phyloP scores from a whole-genome alignment of 2,113 vertebrate genomes.

The Coptodon rendalli region DNA sequence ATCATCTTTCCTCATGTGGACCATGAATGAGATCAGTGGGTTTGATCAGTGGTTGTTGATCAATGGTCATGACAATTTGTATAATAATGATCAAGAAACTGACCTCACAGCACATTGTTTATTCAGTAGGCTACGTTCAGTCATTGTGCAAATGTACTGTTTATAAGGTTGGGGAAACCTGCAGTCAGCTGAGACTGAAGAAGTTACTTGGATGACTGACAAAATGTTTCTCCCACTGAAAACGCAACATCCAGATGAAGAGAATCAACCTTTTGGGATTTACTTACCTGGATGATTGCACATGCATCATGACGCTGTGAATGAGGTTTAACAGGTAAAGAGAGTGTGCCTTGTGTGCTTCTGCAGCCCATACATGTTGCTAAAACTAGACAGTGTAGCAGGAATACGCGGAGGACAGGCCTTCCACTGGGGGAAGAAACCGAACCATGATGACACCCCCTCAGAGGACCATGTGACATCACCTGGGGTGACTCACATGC shows the following conservation, averaged over 20 bases:
- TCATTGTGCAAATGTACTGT: neutral
- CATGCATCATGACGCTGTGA: neutral
- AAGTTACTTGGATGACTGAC: neutral
- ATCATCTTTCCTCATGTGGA: neutral
- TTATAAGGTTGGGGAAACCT: neutral
- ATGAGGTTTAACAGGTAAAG: neutral
- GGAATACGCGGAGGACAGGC: neutral
- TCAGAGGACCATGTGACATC: neutral
- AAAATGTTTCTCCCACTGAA: neutral
- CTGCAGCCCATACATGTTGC: neutral
- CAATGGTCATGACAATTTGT: neutral
- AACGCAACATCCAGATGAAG: neutral
- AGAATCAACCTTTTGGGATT: neutral
- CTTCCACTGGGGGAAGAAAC: neutral
- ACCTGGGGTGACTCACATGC: neutral
- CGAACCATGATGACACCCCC: slow-evolving; percentile 14
- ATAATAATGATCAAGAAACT: neutral
- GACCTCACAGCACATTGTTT: neutral
- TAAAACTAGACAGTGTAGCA: neutral
- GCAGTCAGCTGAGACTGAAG: neutral
- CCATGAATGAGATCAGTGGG: neutral
- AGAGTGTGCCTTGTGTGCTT: neutral
- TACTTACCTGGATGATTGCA: neutral
- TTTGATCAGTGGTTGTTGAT: neutral
- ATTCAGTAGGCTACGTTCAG: neutral